Evolutionary conservation across 2,113 vertebrate species (phyloP), one percentile per base, ranked within the genome.

Genomic region (Muscicapa adusta): DNA sequence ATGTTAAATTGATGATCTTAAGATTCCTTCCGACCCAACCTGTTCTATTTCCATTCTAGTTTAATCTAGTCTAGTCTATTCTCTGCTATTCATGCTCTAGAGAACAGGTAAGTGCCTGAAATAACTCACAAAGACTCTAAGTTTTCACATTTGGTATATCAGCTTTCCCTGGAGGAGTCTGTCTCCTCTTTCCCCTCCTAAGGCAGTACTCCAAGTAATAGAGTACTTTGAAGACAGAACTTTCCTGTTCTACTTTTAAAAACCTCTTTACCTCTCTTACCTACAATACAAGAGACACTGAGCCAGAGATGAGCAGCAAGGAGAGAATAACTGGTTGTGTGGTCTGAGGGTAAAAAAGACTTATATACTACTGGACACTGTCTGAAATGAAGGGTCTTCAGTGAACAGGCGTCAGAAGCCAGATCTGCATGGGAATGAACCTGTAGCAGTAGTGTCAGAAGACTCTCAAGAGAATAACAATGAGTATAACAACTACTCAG

Each of bases 241-340:
- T 48, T 70, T 48, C 26, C 7, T 45, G 45, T 67, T 60, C 16
- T 28, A 3, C 18, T 45, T 84, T 43, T 34, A 42, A 62, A 72
- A 80, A n/a, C 4, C 10, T 45, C 5, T 81, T 87, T 53, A 26
- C 10, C 4, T 88, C 10, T 65, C 14, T 57, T 61, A 45, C 6
- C 24, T 48, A 18, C 0, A 0, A 53, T 31, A 67, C 3, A 45
- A 56, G 15, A 79, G 9, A 36, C 14, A 25, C 1, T 45, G 61
- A 88, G 14, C 18, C n/a, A 73, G 45, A 50, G 12, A 65, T 2
- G 2, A 36, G 34, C 8, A 87, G 36, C 23, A 61, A 53, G 14
- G 23, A 50, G 5, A 28, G 31, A 73, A 77, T 17, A 38, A 22
- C 18, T 50, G 5, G 8, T 34, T 78, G 5, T 23, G 53, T 16